phyloP scores from a whole-genome alignment of 2,113 vertebrate species.

The Rattus norvegicus region DNA sequence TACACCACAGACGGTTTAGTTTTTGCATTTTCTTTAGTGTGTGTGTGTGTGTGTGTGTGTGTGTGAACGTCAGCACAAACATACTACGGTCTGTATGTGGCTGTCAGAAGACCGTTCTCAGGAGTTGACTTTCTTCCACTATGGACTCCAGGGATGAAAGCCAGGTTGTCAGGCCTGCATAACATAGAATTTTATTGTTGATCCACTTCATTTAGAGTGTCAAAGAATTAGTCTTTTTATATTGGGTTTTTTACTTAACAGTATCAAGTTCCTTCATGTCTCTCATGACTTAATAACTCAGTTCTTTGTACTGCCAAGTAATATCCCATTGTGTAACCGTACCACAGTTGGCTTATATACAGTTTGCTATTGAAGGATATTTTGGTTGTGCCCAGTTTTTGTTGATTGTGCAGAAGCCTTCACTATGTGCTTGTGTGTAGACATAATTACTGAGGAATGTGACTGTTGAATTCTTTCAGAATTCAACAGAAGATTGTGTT shows the following conservation, averaged over 20 bases:
- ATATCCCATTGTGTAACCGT: background rate
- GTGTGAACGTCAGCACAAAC: background rate
- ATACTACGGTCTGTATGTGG: background rate
- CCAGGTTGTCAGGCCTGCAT: background rate
- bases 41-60: background rate
- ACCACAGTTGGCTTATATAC: background rate
- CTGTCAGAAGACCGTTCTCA: background rate
- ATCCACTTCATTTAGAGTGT: no score
- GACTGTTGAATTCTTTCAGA: background rate
- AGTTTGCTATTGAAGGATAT: background rate
- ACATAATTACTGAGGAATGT: background rate
- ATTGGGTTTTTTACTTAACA: background rate
- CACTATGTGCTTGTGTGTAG: background rate
- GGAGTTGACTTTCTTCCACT: background rate
- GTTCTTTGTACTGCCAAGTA: constrained; percentile 26
- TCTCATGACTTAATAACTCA: background rate
- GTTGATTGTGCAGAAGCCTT: background rate
- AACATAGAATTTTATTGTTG: background rate
- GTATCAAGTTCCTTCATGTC: background rate
- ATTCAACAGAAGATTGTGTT: background rate
- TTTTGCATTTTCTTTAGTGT: background rate
- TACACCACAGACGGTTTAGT: background rate
- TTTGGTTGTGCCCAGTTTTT: constrained; percentile 8
- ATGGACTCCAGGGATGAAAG: background rate
- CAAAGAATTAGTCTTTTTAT: background rate